Evolutionary conservation across 2,797 vertebrate genomes (phyloP).

Genomic region (Cichlasoma orientale): DNA sequence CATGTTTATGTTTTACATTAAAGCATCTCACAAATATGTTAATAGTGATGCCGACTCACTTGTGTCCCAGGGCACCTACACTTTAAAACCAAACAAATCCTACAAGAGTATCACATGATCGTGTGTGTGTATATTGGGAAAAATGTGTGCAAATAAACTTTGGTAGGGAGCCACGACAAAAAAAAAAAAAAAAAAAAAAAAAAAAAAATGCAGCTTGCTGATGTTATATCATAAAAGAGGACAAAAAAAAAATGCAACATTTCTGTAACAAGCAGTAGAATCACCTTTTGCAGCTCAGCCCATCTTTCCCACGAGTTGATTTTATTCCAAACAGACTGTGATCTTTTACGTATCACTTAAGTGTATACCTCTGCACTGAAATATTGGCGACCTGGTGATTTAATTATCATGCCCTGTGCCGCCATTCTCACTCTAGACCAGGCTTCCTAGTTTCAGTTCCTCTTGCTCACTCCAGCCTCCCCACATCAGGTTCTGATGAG

Average conservation of each 20-base stretch:
- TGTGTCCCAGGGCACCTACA: slow-evolving; percentile 36
- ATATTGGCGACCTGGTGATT: slow-evolving; percentile 48
- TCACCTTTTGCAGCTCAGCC: neutral
- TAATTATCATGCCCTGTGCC: slow-evolving; percentile 52
- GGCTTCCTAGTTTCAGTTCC: slow-evolving; percentile 53
- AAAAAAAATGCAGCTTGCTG: neutral
- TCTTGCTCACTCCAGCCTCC: slow-evolving; percentile 53
- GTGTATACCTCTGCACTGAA: slow-evolving; percentile 44
- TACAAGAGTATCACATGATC: slow-evolving; percentile 21
- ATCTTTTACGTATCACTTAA: slow-evolving; percentile 38
- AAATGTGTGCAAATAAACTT: slow-evolving; percentile 24
- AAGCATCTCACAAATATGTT: slow-evolving; percentile 65
- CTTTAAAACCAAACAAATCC: slow-evolving; percentile 36
- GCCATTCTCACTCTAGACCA: slow-evolving; percentile 42
- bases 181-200: neutral
- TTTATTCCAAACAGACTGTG: slow-evolving; percentile 22
- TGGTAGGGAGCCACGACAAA: slow-evolving; percentile 22
- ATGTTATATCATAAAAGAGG: slow-evolving; percentile 5
- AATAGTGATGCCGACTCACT: slow-evolving; percentile 36
- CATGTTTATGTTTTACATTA: slow-evolving; percentile 64
- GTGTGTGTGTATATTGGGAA: slow-evolving; percentile 13
- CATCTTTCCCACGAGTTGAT: slow-evolving; percentile 10
- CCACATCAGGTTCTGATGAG: slow-evolving; percentile 80
- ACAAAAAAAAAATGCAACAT: neutral
- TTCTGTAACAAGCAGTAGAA: neutral